These are phyloP conservation scores for Orchesella flavescens DNA, from an alignment of 2,888 invertebrate genomes.

Conservation along the genomic window DNA sequence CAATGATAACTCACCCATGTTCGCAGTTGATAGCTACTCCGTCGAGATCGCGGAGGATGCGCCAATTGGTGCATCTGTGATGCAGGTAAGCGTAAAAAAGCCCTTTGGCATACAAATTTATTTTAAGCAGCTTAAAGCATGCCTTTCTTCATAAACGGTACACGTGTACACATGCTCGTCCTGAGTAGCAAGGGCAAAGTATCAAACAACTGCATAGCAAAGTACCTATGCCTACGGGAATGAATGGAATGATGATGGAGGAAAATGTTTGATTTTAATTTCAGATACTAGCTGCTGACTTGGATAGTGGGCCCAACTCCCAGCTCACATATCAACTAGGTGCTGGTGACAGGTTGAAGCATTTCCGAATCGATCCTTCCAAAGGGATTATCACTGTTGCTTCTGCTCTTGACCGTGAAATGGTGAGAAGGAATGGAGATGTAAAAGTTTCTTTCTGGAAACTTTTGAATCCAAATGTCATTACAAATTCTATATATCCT, in stretches of 20 bases:
- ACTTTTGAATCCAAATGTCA: too few species aligned
- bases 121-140: too few species aligned
- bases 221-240: too few species aligned
- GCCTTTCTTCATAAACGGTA: too few species aligned
- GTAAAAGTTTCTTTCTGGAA: background rate
- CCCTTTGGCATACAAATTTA: too few species aligned
- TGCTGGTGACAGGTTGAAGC: constrained; percentile 83
- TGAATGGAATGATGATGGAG: too few species aligned
- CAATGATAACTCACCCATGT: constrained; percentile 90
- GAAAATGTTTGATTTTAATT: constrained; percentile 6
- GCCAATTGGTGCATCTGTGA: constrained; percentile 81
- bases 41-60: constrained; percentile 88
- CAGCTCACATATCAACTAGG: constrained; percentile 85
- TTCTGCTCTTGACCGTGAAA: constrained; percentile 87
- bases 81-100: constrained; percentile 79
- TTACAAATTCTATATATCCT: background rate
- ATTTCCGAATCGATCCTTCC: constrained; percentile 85
- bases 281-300: constrained; percentile 85
- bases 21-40: constrained; percentile 82
- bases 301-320: constrained; percentile 88
- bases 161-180: too few species aligned
- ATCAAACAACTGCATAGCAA: too few species aligned
- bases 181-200: too few species aligned
- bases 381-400: constrained; percentile 86
- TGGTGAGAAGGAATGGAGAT: constrained; percentile 76